Percentiles rank a stretch among this genome's conserved stretches.
These are phyloP conservation scores for Catostomus latipinnis DNA, from an alignment of 2,797 vertebrate genomes.

Conservation along the genomic window DNA sequence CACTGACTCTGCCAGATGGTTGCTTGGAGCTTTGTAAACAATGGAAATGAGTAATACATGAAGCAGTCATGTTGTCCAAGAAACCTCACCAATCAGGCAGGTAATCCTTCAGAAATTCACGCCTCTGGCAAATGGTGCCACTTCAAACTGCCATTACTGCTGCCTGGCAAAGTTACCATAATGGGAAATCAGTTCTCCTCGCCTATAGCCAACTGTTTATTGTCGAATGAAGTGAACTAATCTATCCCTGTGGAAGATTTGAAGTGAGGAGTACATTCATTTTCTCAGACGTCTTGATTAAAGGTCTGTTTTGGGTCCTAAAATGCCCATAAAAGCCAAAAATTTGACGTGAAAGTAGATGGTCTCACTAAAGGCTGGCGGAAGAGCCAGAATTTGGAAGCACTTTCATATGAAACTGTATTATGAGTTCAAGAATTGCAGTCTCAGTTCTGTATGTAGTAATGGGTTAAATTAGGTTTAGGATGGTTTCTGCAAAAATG, in stretches of 20 bases:
- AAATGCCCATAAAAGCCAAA: no score
- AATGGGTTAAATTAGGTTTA: no score
- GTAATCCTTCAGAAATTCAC: slow-evolving; percentile 10
- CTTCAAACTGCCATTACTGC: background rate
- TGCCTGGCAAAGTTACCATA: slow-evolving; percentile 10
- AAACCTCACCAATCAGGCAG: background rate
- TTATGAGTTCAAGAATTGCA: no score
- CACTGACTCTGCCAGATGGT: slow-evolving; percentile 24
- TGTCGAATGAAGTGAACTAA: background rate
- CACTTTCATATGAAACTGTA: no score
- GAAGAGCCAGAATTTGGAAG: no score
- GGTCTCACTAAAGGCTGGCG: no score
- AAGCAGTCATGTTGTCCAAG: background rate
- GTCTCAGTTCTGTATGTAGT: no score
- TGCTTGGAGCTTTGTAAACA: slow-evolving; percentile 5
- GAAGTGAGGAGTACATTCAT: background rate
- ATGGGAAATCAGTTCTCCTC: slow-evolving; percentile 1
- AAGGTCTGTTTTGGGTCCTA: background rate
- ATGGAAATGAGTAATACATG: background rate
- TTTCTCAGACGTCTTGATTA: background rate
- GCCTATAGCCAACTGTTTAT: background rate
- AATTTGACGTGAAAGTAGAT: background rate
- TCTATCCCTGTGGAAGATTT: background rate
- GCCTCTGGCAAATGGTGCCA: slow-evolving; percentile 10
- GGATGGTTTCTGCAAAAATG: no score